These are phyloP conservation scores for Hirtodrosophila alboralis DNA, from an alignment of 2,888 invertebrate species.

Conservation along the genomic window DNA sequence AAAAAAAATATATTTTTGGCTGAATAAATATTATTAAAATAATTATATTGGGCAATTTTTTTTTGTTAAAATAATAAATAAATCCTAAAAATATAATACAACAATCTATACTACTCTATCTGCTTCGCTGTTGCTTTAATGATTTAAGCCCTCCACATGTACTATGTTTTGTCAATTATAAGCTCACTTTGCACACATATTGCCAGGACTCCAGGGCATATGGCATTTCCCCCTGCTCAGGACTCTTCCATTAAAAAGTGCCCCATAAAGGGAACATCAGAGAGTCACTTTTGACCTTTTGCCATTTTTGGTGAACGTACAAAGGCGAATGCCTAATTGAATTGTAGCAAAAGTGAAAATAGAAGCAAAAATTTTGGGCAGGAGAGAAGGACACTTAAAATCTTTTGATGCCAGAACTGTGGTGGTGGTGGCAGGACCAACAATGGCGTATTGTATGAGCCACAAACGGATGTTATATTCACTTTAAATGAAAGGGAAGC, in stretches of 20 bases:
- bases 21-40: too few relatives aligned
- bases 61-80: too few relatives aligned
- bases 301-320: conserved; percentile 40
- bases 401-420: conserved; percentile 44
- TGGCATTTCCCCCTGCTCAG: conserved; percentile 8
- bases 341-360: conserved; percentile 58
- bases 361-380: conserved; percentile 28
- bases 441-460: conserved; percentile 61
- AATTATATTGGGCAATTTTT: too few relatives aligned
- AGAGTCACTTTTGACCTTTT: conserved; percentile 39
- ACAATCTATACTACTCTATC: conserved; percentile 1
- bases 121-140: conserved; percentile 10
- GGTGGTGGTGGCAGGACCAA: conserved; percentile 27
- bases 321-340: conserved; percentile 64
- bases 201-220: not conserved
- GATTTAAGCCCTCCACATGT: conserved; percentile 1
- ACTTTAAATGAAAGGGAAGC: conserved; percentile 74
- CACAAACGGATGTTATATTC: conserved; percentile 70
- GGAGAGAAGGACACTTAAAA: conserved; percentile 42
- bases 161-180: conserved; percentile 3
- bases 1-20: too few relatives aligned
- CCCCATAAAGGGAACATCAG: conserved; percentile 11
- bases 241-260: conserved; percentile 21
- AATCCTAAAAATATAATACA: not conserved
- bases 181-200: conserved; percentile 6